Percentiles rank a stretch among this genome's conserved stretches.
These are phyloP conservation scores for Tauraco hartlaubi DNA, from an alignment of 2,797 vertebrate genomes.

Conservation along the genomic window DNA sequence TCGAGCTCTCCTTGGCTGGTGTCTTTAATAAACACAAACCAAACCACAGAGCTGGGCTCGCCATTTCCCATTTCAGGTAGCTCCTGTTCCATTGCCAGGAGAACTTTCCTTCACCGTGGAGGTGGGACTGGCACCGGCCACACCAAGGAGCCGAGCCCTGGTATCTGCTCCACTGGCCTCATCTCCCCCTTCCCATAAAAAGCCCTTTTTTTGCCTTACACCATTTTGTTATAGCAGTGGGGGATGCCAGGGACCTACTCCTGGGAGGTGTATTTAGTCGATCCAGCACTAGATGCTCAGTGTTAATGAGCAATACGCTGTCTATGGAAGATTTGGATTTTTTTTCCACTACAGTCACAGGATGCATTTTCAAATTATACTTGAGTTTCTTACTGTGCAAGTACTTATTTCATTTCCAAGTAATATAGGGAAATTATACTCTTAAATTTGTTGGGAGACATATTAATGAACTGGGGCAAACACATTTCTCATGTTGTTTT, in stretches of 20 bases:
- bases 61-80: not conserved
- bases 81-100: not conserved
- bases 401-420: not conserved
- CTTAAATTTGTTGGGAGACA: not conserved
- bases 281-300: not conserved
- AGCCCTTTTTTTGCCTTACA: not conserved
- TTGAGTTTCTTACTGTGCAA: not conserved
- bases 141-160: accelerated
- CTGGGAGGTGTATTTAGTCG: not conserved
- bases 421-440: not conserved
- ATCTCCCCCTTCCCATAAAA: not conserved
- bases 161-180: not conserved
- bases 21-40: not conserved
- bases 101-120: not conserved
- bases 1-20: not conserved
- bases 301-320: not conserved
- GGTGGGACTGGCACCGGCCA: not conserved
- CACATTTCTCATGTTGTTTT: not conserved
- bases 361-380: not conserved
- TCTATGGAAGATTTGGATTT: not conserved
- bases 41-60: not conserved
- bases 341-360: not conserved
- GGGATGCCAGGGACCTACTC: not conserved
- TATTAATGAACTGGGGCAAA: not conserved
- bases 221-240: not conserved